Evolutionary conservation across 2,797 vertebrate species (phyloP), one percentile per base, ranked within the genome.

Genomic region (Hydrophis major): DNA sequence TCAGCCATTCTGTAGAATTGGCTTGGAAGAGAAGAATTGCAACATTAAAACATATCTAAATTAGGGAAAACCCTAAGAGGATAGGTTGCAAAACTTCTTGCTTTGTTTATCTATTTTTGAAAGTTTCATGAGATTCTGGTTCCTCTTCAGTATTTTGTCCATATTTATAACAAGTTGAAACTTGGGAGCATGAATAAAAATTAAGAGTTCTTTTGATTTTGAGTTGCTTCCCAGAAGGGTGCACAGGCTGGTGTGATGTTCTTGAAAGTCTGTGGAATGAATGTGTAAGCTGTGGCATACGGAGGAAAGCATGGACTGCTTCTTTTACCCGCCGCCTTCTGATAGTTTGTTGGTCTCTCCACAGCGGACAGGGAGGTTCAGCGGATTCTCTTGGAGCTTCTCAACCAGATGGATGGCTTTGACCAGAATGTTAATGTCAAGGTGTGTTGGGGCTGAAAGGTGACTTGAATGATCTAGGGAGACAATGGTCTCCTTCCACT

Each of bases 351-450:
- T 18, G 4, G 18, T 91, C n/a, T 47, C 4, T 89, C 37, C 95
- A 7, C 96, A 99, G 99, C 99, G 87, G 99, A 99, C 96, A 96
- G 99, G 86, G 99, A 99, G 94, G 99, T 99, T 56, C 99, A 99
- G 95, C 97, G 99, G 89, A 99, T 99, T 96, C 96, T 99, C 74
- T 97, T 99, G 59, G 99, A 99, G 97, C 98, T 99, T 87, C 98
- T 99, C 12, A 99, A 99, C 95, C 99, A 99, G 96, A 99, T 99
- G 99, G 99, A 99, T 1, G 99, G 99, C 59, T 99, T 99, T 6
- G 99, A 99, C 95, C 99, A 99, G 97, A 99, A 99, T 0, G 99
- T 99, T 93, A 99, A 99, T 0, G 99, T 99, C 90, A 99, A 99
- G 99, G 99, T 99, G 91, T 93, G 96, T n/a, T 25, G 12, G 25